A percentile compares a stretch with the other conserved stretches of the same genome.
phyloP scores from a whole-genome alignment of 2,113 vertebrate genomes.

The cattle (Bos taurus) region DNA sequence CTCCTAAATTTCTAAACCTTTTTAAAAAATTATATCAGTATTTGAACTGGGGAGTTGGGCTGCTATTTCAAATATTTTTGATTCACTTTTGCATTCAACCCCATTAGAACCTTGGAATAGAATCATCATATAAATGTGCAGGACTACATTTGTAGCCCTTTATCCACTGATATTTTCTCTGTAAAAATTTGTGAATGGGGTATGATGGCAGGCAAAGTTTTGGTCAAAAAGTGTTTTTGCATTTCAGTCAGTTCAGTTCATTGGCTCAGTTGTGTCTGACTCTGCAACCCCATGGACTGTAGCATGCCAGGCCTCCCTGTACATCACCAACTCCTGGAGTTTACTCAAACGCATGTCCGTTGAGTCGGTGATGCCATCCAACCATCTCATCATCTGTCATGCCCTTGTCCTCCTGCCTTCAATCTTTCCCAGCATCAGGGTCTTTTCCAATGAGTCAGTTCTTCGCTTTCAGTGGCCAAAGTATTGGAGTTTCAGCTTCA shows the following conservation, averaged over 20 bases:
- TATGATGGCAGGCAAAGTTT: background rate
- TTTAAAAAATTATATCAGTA: background rate
- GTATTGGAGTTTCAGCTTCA: background rate
- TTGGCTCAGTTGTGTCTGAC: background rate
- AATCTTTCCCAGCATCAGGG: background rate
- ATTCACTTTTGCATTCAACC: background rate
- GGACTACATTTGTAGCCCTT: background rate
- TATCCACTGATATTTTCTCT: background rate
- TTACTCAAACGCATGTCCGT: background rate
- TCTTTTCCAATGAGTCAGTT: background rate
- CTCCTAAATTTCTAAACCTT: background rate
- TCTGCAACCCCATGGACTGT: background rate
- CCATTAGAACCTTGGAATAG: background rate
- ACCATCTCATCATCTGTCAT: background rate
- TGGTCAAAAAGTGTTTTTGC: background rate
- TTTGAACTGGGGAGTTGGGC: background rate
- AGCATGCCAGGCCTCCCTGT: background rate
- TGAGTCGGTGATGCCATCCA: background rate
- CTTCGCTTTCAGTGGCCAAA: fast-evolving
- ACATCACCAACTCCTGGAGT: background rate
- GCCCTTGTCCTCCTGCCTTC: background rate
- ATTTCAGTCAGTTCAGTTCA: background rate
- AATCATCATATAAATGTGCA: background rate
- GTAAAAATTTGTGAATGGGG: background rate
- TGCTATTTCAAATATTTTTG: background rate